Percentiles rank a stretch among this genome's conserved stretches.
Conservation (phyloP, 1,140 invertebrate genomes). For the Druon quercuslanigerum region DNA sequence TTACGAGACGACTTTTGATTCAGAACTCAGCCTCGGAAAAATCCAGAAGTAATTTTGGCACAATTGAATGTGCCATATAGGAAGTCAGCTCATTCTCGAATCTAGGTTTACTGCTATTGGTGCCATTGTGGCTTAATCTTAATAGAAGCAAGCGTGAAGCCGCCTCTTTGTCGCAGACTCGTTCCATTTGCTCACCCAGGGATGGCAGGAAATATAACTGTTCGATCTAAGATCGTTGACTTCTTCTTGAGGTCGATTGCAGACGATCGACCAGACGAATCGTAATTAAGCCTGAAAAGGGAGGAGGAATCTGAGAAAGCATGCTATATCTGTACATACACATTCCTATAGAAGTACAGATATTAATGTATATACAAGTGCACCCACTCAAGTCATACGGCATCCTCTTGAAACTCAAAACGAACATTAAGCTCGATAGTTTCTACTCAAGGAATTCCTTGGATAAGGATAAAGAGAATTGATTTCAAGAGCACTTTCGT, state of each 20-base stretch:
- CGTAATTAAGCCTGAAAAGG: background rate
- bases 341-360: background rate
- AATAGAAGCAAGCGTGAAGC: conserved; percentile 30
- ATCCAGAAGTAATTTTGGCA: conserved; percentile 7
- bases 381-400: background rate
- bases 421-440: conserved; percentile 8
- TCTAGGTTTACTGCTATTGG: conserved; percentile 21
- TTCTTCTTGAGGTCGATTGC: conserved; percentile 23
- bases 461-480: conserved; percentile 9
- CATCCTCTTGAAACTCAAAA: background rate
- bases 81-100: conserved; percentile 18
- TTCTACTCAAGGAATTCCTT: background rate
- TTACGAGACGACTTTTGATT: background rate
- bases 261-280: conserved; percentile 22
- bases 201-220: conserved; percentile 18
- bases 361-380: background rate
- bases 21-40: conserved; percentile 4
- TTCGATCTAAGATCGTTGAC: conserved; percentile 29
- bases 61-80: conserved; percentile 1
- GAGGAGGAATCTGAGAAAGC: background rate
- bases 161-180: conserved; percentile 27
- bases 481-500: conserved; percentile 21
- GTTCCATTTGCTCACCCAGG: conserved; percentile 27
- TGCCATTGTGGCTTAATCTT: conserved; percentile 28
- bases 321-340: background rate